Evolutionary conservation across 1,140 invertebrate genomes (phyloP).

Genomic region (Saxidomus purpurata): DNA sequence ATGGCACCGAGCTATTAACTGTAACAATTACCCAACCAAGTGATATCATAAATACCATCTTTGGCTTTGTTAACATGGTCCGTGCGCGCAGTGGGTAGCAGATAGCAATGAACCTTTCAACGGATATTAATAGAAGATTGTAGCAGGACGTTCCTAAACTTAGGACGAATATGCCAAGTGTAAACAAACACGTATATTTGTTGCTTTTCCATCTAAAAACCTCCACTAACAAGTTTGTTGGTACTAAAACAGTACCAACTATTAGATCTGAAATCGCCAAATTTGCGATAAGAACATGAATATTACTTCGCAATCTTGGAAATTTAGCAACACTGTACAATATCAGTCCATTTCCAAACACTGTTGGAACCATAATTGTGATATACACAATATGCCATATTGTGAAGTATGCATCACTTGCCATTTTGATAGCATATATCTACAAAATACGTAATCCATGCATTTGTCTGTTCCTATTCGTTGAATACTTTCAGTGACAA

Average conservation of each 20-base stretch:
- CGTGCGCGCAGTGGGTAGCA: background rate
- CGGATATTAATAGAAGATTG: constrained; percentile 4
- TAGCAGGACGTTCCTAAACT: constrained; percentile 13
- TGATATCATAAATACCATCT: constrained; percentile 30
- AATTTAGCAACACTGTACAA: background rate
- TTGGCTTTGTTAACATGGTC: background rate
- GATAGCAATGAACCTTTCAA: constrained; percentile 14
- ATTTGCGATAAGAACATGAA: constrained; percentile 19
- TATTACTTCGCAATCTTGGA: background rate
- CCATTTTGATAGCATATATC: no score
- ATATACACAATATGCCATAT: constrained; percentile 12
- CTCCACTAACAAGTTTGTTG: background rate
- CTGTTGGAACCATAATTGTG: background rate
- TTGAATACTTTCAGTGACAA: no score
- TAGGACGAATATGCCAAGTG: background rate
- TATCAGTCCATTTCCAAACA: constrained; percentile 27
- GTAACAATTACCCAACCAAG: background rate
- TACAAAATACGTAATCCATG: no score
- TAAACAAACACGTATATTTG: background rate
- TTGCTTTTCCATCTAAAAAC: background rate
- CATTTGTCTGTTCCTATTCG: no score
- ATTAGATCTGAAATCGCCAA: constrained; percentile 30
- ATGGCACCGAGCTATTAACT: background rate
- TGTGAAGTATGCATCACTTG: background rate
- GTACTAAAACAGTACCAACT: background rate